Evolutionary conservation across 2,797 vertebrate genomes (phyloP), one percentile per base, ranked within the genome.

Genomic region (Periparus ater): DNA sequence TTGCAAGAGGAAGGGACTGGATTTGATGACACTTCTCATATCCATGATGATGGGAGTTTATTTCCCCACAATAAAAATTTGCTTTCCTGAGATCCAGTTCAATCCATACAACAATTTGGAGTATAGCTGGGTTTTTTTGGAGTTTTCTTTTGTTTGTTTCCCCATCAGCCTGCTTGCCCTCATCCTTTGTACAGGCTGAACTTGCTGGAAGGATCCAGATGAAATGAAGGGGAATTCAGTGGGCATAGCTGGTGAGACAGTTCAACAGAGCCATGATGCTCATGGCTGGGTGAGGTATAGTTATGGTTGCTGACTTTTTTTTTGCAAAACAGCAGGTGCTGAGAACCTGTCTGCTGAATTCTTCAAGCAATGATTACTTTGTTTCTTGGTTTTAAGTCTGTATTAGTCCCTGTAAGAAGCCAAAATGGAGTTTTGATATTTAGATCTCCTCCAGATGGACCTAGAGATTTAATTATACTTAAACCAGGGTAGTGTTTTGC

Each of bases 401-500:
- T 40, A 25, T 91, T 85, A 89, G 57, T 77, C 45, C 17, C 45
- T 90, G 34, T 68, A 92, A 84, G 81, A 94, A 95, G 70, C 30
- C 32, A 76, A 80, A 96, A 96, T 97, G 96, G 89, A 96, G 89
- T 95, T 97, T 96, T 96, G 96, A 97, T 95, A 94, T 97, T 95
- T 94, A 96, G 93, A 94, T 97, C 96, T 95, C 92, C 93, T 97
- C 81, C 82, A 96, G 97, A 98, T 97, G 95, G 97, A 95, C 82
- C 92, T 91, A 70, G 96, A 91, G 91, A 95, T 97, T 97, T 97
- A 96, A 96, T 97, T 97, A 78, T 88, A 83, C 66, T 95, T 95
- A 76, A 20, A 96, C 90, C 80, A 79, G 92, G 93, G 91, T 94
- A 93, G 93, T 80, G 75, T 95, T 97, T 96, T 61, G 50, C 96